A percentile compares a stretch with the other conserved stretches of the same genome.
phyloP scores from a whole-genome alignment of 2,797 vertebrate species.

The Varecia variegata region DNA sequence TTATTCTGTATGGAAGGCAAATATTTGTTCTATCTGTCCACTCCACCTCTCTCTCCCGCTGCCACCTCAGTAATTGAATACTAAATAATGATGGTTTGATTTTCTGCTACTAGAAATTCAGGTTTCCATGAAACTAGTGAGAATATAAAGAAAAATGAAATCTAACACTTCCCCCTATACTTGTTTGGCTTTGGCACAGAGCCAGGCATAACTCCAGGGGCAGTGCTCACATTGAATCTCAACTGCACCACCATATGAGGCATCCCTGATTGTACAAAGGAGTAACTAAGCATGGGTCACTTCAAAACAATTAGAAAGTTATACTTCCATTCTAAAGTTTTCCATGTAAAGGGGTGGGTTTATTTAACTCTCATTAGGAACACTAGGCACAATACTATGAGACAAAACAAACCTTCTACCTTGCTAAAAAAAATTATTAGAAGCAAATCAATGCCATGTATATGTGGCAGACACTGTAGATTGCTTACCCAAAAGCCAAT shows the following conservation, averaged over 20 bases:
- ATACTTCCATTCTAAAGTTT: not conserved
- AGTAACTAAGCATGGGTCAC: not conserved
- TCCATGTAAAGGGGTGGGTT: not conserved
- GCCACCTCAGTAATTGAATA: not conserved
- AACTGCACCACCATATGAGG: not conserved
- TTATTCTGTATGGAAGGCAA: not conserved
- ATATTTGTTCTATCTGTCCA: slow-evolving; percentile 8
- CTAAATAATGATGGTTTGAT: not conserved
- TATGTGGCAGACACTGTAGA: not conserved
- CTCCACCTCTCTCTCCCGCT: not conserved
- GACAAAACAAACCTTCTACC: not conserved
- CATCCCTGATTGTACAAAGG: not conserved
- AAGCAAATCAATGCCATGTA: not conserved
- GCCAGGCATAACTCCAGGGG: not conserved
- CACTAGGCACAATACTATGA: not conserved
- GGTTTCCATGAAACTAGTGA: not conserved
- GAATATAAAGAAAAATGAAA: not conserved
- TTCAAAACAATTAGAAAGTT: not conserved
- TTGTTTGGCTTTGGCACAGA: not conserved
- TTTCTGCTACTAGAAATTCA: not conserved
- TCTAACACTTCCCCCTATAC: not conserved
- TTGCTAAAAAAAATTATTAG: not conserved
- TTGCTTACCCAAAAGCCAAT: not conserved
- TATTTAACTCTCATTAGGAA: slow-evolving; percentile 14
- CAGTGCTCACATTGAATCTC: not conserved